A percentile compares a stretch with the other conserved stretches of the same genome.
These are phyloP conservation scores for Labeo rohita DNA, from an alignment of 2,113 vertebrate species.

Conservation along the genomic window DNA sequence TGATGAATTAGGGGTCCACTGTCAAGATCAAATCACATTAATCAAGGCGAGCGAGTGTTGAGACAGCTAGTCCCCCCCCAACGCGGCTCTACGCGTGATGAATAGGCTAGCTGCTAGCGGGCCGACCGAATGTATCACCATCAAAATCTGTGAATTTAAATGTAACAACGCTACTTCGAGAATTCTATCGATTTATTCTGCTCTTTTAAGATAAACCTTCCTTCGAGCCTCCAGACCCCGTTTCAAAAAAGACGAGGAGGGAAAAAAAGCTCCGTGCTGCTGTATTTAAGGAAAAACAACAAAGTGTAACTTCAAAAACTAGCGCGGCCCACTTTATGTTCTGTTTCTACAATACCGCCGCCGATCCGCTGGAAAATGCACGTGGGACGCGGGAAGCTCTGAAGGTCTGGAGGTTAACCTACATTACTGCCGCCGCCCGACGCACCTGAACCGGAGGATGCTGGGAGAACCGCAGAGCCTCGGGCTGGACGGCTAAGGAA, in stretches of 20 bases:
- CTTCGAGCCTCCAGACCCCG: slow-evolving; percentile 46
- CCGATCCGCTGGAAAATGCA: slow-evolving; percentile 36
- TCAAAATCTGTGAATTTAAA: slow-evolving; percentile 78
- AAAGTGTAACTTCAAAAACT: slow-evolving; percentile 54
- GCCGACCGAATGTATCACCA: slow-evolving; percentile 77
- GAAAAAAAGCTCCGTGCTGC: slow-evolving; percentile 28
- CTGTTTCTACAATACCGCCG: slow-evolving; percentile 13
- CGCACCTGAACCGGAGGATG: slow-evolving; percentile 32
- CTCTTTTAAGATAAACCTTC: slow-evolving; percentile 64
- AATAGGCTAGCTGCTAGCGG: slow-evolving; percentile 73
- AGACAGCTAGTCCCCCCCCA: slow-evolving; percentile 68
- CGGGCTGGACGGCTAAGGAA: background rate
- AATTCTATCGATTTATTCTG: slow-evolving; percentile 71
- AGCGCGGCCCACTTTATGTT: slow-evolving; percentile 53
- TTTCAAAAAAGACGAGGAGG: slow-evolving; percentile 25
- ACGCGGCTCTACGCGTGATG: slow-evolving; percentile 69
- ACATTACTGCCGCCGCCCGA: slow-evolving; percentile 26
- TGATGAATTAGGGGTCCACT: slow-evolving; percentile 87
- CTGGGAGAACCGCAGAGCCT: slow-evolving; percentile 5
- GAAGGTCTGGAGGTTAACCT: slow-evolving; percentile 51
- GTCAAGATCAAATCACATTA: slow-evolving; percentile 85
- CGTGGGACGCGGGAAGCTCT: background rate
- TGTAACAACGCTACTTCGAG: slow-evolving; percentile 73
- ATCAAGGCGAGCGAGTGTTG: slow-evolving; percentile 81
- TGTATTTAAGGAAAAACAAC: slow-evolving; percentile 44